These are phyloP conservation scores for Phrixothrix hirtus DNA, from an alignment of 2,888 invertebrate species.

Conservation along the genomic window DNA sequence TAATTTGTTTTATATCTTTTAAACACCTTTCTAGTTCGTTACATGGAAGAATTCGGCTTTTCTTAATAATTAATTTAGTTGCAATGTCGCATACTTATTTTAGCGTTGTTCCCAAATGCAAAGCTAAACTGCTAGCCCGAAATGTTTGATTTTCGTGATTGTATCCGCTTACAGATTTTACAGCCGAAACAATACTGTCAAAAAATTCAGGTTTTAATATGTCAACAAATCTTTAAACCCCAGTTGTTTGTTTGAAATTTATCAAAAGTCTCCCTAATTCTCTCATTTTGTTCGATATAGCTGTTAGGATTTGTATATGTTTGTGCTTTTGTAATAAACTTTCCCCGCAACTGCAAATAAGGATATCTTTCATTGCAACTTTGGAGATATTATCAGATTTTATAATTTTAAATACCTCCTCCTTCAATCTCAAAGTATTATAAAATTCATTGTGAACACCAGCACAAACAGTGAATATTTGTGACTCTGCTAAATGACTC, in stretches of 20 bases:
- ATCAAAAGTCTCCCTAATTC: too few species aligned
- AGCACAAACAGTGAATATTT: slow-evolving; percentile 12
- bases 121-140: slow-evolving; percentile 29
- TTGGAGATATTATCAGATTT: too few species aligned
- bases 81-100: slow-evolving; percentile 33
- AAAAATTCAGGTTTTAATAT: too few species aligned
- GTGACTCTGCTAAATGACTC: slow-evolving; percentile 12
- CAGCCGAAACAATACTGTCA: slow-evolving; percentile 25
- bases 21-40: slow-evolving; percentile 12
- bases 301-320: slow-evolving; percentile 26
- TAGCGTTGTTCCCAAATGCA: slow-evolving; percentile 33
- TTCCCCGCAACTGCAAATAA: too few species aligned
- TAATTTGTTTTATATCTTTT: slow-evolving; percentile 23
- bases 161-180: slow-evolving; percentile 28
- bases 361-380: slow-evolving; percentile 21
- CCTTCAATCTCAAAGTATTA: slow-evolving; percentile 20
- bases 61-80: slow-evolving; percentile 29
- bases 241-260: too few species aligned
- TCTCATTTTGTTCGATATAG: slow-evolving; percentile 35
- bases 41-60: slow-evolving; percentile 14
- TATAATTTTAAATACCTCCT: too few species aligned
- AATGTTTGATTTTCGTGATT: slow-evolving; percentile 24
- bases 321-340: slow-evolving; percentile 23
- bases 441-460: too few species aligned
- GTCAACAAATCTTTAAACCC: too few species aligned